These are phyloP conservation scores for Strigops habroptila DNA, from an alignment of 2,113 vertebrate genomes.

Conservation along the genomic window DNA sequence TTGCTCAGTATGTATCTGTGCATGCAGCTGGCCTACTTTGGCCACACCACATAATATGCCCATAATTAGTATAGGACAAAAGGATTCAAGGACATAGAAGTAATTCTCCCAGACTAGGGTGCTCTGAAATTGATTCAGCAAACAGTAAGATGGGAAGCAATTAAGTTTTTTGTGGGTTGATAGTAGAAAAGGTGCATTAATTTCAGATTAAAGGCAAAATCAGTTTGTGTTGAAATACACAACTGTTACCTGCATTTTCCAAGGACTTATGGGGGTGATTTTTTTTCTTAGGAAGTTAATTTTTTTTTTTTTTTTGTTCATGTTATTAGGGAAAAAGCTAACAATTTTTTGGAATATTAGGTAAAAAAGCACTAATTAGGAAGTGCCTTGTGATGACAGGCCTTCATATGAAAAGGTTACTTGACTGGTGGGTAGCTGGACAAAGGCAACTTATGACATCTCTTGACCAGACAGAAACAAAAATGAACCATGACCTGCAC, in stretches of 20 bases:
- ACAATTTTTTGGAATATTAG: not conserved
- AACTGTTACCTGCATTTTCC: not conserved
- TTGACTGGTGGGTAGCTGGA: not conserved
- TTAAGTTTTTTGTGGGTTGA: rapidly evolving
- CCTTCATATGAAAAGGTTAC: not conserved
- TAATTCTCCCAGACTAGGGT: not conserved
- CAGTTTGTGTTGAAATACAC: not conserved
- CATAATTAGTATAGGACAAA: not conserved
- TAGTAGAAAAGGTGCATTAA: not conserved
- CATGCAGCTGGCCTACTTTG: not conserved
- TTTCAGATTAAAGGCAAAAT: not conserved
- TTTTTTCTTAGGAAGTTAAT: not conserved
- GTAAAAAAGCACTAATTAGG: not conserved
- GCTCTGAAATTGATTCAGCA: not conserved
- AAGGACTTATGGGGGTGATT: not conserved
- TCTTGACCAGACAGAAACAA: not conserved
- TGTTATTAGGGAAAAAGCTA: not conserved
- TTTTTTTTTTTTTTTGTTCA: not conserved
- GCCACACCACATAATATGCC: not conserved
- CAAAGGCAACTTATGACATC: not conserved
- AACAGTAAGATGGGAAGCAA: not conserved
- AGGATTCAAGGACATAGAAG: not conserved
- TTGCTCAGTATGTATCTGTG: not conserved
- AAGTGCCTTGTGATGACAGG: not conserved
- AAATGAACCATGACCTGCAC: not conserved